Conservation (phyloP, 2,797 vertebrate genomes). For the Gambelia wislizenii region DNA sequence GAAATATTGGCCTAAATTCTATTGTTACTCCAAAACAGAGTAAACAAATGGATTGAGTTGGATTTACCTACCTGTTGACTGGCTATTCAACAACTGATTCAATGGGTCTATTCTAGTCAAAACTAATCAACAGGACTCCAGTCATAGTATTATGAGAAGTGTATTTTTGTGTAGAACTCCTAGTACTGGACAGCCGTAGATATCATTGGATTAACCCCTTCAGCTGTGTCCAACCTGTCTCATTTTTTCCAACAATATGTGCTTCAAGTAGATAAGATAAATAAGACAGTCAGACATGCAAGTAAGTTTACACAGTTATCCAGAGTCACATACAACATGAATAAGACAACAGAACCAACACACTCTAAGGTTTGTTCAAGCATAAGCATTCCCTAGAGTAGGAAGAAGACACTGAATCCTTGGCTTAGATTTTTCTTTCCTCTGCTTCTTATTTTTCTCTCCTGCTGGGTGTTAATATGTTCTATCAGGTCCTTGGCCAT, state of each 20-base stretch:
- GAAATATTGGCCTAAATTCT: no score
- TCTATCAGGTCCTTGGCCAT: slow-evolving; percentile 37
- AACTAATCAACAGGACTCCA: no score
- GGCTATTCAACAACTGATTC: no score
- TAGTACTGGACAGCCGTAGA: neutral
- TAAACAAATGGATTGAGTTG: no score
- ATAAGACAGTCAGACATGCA: neutral
- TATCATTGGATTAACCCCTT: neutral
- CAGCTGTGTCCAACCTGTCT: neutral
- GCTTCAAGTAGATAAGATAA: neutral
- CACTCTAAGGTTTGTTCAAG: neutral
- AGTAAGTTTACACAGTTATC: neutral
- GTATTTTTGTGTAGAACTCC: neutral
- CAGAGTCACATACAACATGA: neutral
- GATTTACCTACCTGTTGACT: no score
- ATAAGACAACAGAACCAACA: slow-evolving; percentile 2
- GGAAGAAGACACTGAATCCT: slow-evolving; percentile 27
- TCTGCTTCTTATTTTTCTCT: slow-evolving; percentile 29
- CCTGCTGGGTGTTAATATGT: slow-evolving; percentile 49
- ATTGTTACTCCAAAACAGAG: no score
- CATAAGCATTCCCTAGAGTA: neutral
- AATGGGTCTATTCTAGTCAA: no score
- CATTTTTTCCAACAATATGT: neutral
- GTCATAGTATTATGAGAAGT: no score
- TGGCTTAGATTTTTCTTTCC: slow-evolving; percentile 32